phyloP scores from a whole-genome alignment of 2,797 vertebrate genomes.

The Bucorvus abyssinicus region DNA sequence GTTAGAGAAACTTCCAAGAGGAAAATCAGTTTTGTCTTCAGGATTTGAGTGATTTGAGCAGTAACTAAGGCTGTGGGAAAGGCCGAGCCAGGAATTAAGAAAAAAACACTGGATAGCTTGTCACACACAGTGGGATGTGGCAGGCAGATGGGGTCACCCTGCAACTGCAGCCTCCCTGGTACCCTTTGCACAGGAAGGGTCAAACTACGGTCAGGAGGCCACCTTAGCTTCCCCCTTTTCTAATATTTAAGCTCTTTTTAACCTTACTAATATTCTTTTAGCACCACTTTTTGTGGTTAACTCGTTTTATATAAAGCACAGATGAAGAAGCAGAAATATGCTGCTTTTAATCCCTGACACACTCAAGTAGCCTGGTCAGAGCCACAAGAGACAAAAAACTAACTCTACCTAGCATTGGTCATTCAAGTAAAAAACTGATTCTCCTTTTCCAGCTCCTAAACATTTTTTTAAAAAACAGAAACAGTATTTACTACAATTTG shows the following conservation, averaged over 20 bases:
- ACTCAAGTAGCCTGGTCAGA: neutral
- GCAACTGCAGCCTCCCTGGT: neutral
- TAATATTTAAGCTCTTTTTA: neutral
- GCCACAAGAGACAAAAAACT: neutral
- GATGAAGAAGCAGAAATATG: neutral
- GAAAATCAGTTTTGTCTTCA: neutral
- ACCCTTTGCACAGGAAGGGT: neutral
- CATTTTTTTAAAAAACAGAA: neutral
- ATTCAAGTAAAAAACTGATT: neutral
- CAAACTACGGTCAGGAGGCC: rapidly evolving
- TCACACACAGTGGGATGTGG: rapidly evolving
- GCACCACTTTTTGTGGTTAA: neutral
- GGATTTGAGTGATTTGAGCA: neutral
- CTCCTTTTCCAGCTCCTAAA: neutral
- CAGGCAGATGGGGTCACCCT: neutral
- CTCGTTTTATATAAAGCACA: neutral
- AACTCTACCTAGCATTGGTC: neutral
- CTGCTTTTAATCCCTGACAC: neutral
- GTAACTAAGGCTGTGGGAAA: neutral
- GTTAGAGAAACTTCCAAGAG: neutral
- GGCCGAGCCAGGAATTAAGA: neutral
- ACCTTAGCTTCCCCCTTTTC: neutral
- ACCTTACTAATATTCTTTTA: neutral
- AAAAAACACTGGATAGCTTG: rapidly evolving
- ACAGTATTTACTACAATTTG: neutral